Conservation (phyloP, 2,113 vertebrate species). For the Phalacrocorax carbo region DNA sequence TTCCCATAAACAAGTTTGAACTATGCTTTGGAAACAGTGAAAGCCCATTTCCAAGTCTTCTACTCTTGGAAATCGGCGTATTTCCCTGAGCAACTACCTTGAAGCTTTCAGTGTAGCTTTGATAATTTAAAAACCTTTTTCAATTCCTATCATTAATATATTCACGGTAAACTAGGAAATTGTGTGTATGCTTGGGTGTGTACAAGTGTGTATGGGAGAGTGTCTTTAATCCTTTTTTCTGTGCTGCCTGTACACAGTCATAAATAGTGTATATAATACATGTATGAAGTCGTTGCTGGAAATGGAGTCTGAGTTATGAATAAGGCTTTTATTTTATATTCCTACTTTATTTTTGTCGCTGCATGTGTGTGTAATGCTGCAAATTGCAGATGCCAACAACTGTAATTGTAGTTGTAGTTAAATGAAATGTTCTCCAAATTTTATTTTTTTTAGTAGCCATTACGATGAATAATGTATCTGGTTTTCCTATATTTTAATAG, state of each 20-base stretch:
- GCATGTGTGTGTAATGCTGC: not conserved
- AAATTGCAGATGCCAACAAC: not conserved
- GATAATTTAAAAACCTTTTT: not conserved
- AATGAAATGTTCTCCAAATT: not conserved
- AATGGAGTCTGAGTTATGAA: constrained; percentile 15
- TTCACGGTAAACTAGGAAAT: not conserved
- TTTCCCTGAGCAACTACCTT: not conserved
- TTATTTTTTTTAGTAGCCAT: not conserved
- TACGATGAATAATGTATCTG: not conserved
- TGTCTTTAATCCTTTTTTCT: not conserved
- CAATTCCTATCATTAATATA: not conserved
- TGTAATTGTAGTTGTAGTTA: not conserved
- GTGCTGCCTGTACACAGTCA: not conserved
- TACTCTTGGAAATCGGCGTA: not conserved
- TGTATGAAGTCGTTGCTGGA: not conserved
- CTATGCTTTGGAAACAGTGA: not conserved
- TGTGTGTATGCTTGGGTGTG: not conserved
- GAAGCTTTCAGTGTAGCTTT: not conserved
- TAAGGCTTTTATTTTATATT: not conserved
- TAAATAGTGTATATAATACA: not conserved
- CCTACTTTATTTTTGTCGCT: not conserved
- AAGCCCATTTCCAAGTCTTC: not conserved
- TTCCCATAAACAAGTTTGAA: not conserved
- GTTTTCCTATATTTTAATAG: not conserved
- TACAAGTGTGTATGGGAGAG: not conserved